phyloP scores from a whole-genome alignment of 2,888 invertebrate genomes.

The Drosophila basisetae region DNA sequence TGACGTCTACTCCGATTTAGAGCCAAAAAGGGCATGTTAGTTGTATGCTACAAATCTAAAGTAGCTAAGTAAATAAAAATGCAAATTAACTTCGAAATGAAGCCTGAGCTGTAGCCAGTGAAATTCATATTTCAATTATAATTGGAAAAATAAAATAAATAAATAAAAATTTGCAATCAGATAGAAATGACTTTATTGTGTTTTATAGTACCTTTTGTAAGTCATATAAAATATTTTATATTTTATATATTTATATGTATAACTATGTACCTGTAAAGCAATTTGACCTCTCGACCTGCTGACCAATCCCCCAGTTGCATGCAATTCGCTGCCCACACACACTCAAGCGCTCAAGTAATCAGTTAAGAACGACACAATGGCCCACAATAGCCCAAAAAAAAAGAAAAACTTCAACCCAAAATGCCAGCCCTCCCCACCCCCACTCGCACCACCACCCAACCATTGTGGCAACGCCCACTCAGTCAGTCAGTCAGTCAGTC shows the following conservation, averaged over 20 bases:
- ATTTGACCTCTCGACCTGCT: conserved; percentile 32
- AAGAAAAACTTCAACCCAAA: not conserved
- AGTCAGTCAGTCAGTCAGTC: conserved; percentile 29
- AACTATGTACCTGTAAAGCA: not conserved
- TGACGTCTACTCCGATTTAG: conserved; percentile 6
- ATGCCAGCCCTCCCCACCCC: not conserved
- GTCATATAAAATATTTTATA: not conserved
- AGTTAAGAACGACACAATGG: conserved; percentile 43
- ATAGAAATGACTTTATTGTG: not conserved
- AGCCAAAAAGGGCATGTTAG: not conserved
- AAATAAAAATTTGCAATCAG: not conserved
- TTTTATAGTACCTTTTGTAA: not conserved
- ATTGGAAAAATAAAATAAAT: not conserved
- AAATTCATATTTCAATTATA: not conserved
- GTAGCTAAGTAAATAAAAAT: not conserved
- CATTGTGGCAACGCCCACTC: conserved; percentile 45
- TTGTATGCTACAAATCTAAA: not conserved
- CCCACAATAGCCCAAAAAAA: conserved; percentile 23
- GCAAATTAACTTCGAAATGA: not conserved
- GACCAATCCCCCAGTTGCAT: conserved; percentile 27
- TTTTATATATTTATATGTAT: not conserved
- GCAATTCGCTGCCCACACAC: conserved; percentile 9
- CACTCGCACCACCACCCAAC: not conserved
- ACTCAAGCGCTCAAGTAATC: conserved; percentile 30
- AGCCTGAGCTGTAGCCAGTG: rapidly evolving